phyloP scores from a whole-genome alignment of 2,888 invertebrate genomes.

The Aphidoletes aphidimyza region DNA sequence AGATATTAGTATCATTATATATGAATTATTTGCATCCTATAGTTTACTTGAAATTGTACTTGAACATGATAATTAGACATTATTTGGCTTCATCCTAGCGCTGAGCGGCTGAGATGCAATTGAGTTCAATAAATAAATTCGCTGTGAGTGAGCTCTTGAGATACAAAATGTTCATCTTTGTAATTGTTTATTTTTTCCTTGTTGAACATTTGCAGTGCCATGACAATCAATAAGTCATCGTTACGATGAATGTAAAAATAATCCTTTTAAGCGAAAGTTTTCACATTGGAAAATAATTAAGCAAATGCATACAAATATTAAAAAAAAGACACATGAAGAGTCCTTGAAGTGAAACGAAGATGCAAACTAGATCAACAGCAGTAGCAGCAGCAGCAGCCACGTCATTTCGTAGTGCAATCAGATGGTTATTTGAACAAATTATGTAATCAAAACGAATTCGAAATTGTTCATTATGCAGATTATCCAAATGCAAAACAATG shows the following conservation, averaged over 20 bases:
- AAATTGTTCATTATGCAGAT: conserved; percentile 43
- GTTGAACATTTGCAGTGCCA: background rate
- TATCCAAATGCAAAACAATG: background rate
- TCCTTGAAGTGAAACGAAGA: background rate
- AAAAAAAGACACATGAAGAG: too few species aligned
- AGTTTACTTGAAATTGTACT: too few species aligned
- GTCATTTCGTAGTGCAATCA: background rate
- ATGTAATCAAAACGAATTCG: conserved; percentile 23
- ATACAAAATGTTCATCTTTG: too few species aligned
- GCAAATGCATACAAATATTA: conserved; percentile 10
- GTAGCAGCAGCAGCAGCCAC: background rate
- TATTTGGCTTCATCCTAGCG: too few species aligned
- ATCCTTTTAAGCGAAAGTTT: background rate
- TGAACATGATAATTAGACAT: too few species aligned
- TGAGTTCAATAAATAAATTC: too few species aligned
- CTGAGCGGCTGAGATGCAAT: too few species aligned
- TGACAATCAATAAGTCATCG: conserved; percentile 17
- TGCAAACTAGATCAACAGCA: background rate
- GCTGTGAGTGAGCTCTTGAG: too few species aligned
- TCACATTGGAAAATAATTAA: conserved; percentile 39
- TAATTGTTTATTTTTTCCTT: background rate
- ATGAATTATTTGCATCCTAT: too few species aligned
- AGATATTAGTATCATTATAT: too few species aligned
- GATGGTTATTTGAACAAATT: conserved; percentile 31
- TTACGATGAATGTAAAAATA: background rate